phyloP scores from a whole-genome alignment of 2,113 vertebrate species.

The Azemiops feae region DNA sequence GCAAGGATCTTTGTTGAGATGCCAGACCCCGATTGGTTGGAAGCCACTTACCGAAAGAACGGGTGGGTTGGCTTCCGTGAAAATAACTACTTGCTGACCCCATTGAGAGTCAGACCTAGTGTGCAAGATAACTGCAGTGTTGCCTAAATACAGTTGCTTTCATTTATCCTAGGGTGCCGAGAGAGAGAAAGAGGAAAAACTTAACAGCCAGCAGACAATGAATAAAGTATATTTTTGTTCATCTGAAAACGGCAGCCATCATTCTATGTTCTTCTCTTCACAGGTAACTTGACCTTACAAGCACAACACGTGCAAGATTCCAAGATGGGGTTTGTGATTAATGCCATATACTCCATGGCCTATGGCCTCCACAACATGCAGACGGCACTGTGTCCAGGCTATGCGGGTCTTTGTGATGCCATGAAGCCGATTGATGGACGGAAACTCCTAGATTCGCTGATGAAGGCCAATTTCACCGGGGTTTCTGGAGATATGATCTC shows the following conservation, averaged over 20 bases:
- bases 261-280: background rate
- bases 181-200: fast-evolving
- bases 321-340: slow-evolving; percentile 99
- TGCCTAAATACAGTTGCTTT: background rate
- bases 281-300: slow-evolving; percentile 86
- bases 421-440: slow-evolving; percentile 95
- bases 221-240: fast-evolving
- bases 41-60: background rate
- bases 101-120: background rate
- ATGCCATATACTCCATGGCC: slow-evolving; percentile 98
- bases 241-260: background rate
- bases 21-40: slow-evolving; percentile 4
- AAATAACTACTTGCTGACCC: background rate
- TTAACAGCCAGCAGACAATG: too few species aligned
- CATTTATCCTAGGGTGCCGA: background rate
- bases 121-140: background rate
- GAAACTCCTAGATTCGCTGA: slow-evolving; percentile 91
- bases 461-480: slow-evolving; percentile 97
- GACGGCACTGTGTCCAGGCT: slow-evolving; percentile 82
- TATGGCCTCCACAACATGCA: slow-evolving; percentile 98
- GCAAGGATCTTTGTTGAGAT: slow-evolving; percentile 6
- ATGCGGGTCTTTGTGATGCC: slow-evolving; percentile 87
- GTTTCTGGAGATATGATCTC: slow-evolving; percentile 93
- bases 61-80: background rate
- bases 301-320: slow-evolving; percentile 96